Evolutionary conservation across 2,888 invertebrate genomes (phyloP), one percentile per base, ranked within the genome.

Genomic region (Athrips mouffetella): DNA sequence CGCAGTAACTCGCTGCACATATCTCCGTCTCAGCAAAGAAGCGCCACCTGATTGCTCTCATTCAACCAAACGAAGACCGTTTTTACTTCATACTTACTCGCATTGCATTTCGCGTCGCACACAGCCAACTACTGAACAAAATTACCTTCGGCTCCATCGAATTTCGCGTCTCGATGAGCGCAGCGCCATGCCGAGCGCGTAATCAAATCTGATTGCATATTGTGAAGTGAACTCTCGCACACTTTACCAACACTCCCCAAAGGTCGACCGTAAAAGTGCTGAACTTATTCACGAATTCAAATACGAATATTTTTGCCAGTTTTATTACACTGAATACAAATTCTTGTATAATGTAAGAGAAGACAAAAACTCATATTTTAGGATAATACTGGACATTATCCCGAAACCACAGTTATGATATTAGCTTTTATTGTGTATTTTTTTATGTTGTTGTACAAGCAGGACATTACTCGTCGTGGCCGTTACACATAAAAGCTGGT

Each of bases 21-120:
- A 16, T 15, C 35, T 3, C 15, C 8, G 11, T 45, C 45, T 46
- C 42, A 29, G 46, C 68, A 70, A 73, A 65, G 76, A 78, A 80
- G 73, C 68, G 76, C 76, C 83, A 85, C 85, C 85, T 85, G 85
- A 85, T 85, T 85, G 83, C 81, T 76, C 77, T 79, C 76, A 80
- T 80, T 76, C 78, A 70, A 69, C 66, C 67, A 27, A 27, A 27
- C 27, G n/a, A 8, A 27, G n/a, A 8, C 2, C 7, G 3, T n/a
- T 10, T 7, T 2, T 8, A 27, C 2, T 7, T n/a, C 7, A 3
- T n/a, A 8, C 27, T 2, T 2, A 16, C 7, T 29, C 20, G 47
- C 16, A 5, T 25, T 41, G 8, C 29, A 16, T 42, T 29, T 42
- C 29, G 18, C 29, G 11, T 27, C 25, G 13, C 20, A 16, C 23